Conservation (phyloP, 2,113 vertebrate species). For the Oncorhynchus gorbuscha region DNA sequence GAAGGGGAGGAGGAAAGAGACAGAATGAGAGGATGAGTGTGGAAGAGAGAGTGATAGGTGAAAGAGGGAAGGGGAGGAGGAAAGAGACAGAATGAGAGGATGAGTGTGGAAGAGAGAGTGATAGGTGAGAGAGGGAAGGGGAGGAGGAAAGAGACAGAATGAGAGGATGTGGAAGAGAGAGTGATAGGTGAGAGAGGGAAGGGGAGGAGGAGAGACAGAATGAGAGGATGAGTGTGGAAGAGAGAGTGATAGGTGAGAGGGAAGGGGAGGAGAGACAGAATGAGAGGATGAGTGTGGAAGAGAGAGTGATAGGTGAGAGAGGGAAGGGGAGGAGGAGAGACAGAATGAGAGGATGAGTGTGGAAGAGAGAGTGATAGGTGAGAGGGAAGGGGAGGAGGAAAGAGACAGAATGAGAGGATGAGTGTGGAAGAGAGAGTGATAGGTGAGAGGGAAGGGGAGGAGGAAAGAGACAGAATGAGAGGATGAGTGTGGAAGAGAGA, state of each 20-base stretch:
- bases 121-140: too few species aligned
- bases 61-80: too few species aligned
- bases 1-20: too few species aligned
- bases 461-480: background rate
- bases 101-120: too few species aligned
- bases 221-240: background rate
- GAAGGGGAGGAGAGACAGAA: background rate
- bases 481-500: too few species aligned
- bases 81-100: background rate
- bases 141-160: background rate
- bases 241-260: too few species aligned
- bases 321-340: too few species aligned
- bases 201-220: background rate
- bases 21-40: too few species aligned
- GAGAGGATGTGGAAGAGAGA: background rate
- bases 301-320: slow-evolving; percentile 7
- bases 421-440: slow-evolving; percentile 3
- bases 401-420: background rate
- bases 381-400: background rate
- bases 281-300: background rate
- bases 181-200: slow-evolving; percentile 13
- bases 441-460: slow-evolving; percentile 1
- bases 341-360: background rate
- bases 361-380: slow-evolving; percentile 14
- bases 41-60: slow-evolving; percentile 9